phyloP scores from a whole-genome alignment of 2,113 vertebrate species.

The Syngnathus scovelli region DNA sequence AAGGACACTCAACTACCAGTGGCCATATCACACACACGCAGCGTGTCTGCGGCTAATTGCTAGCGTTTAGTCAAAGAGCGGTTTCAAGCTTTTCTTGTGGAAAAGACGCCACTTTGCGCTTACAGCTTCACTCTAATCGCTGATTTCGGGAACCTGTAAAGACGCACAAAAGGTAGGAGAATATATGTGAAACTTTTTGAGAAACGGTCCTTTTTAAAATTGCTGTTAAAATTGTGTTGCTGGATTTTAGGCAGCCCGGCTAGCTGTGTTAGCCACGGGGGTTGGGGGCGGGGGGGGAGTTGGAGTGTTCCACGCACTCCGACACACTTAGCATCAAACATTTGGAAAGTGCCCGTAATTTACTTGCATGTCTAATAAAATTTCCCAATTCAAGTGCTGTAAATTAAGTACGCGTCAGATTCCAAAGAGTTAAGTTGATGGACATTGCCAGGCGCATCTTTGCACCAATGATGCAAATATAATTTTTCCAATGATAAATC shows the following conservation, averaged over 20 bases:
- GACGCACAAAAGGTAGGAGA: slow-evolving; percentile 34
- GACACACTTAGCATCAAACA: not conserved
- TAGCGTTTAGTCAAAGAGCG: not conserved
- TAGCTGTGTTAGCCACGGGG: slow-evolving; percentile 34
- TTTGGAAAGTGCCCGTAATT: not conserved
- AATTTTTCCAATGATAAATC: no score
- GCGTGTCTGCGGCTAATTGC: slow-evolving; percentile 4
- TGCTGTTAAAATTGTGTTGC: slow-evolving; percentile 6
- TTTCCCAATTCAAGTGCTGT: no score
- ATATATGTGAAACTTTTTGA: not conserved
- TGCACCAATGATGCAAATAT: no score
- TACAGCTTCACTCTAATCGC: slow-evolving; percentile 33
- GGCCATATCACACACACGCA: not conserved
- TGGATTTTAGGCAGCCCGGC: slow-evolving; percentile 34
- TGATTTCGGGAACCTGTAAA: slow-evolving; percentile 22
- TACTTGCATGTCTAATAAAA: no score
- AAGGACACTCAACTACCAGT: slow-evolving; percentile 19
- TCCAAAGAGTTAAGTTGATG: no score
- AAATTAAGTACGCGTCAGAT: no score
- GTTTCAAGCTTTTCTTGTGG: not conserved
- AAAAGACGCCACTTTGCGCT: not conserved
- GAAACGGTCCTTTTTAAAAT: slow-evolving; percentile 12
- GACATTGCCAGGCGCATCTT: no score
- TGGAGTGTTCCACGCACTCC: not conserved
- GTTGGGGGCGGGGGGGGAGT: not conserved